Conservation (phyloP, 2,113 vertebrate species). For the Scatophagus argus region DNA sequence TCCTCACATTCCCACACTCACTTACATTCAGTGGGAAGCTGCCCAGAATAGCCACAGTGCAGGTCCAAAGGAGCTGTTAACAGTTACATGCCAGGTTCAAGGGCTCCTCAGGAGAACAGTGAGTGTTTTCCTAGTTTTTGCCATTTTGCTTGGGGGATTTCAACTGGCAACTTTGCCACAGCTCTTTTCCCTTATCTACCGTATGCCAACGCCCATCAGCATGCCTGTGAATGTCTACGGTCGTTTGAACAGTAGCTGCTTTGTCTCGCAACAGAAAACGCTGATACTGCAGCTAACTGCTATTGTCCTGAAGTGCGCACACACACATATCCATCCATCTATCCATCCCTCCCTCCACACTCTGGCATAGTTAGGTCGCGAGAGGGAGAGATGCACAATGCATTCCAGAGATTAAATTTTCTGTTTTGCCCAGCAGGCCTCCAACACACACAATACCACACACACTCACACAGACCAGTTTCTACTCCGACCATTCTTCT, state of each 20-base stretch:
- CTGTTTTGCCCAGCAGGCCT: slow-evolving; percentile 60
- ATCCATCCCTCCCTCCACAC: slow-evolving; percentile 47
- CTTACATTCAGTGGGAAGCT: slow-evolving; percentile 12
- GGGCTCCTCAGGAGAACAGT: neutral
- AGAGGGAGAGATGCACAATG: slow-evolving; percentile 75
- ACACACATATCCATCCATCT: slow-evolving; percentile 25
- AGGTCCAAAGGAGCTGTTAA: slow-evolving; percentile 18
- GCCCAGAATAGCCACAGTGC: slow-evolving; percentile 29
- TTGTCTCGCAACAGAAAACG: slow-evolving; percentile 77
- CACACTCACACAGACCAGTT: slow-evolving; percentile 11
- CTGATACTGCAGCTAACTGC: slow-evolving; percentile 74
- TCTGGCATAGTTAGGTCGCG: slow-evolving; percentile 56
- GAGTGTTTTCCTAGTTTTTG: neutral
- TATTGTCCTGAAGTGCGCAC: slow-evolving; percentile 67
- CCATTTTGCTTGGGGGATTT: slow-evolving; percentile 12
- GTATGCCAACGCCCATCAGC: slow-evolving; percentile 52
- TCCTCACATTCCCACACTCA: slow-evolving; percentile 42
- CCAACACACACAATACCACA: slow-evolving; percentile 28
- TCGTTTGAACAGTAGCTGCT: slow-evolving; percentile 73
- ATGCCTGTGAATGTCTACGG: slow-evolving; percentile 45
- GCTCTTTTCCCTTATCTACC: slow-evolving; percentile 37
- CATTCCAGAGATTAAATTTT: slow-evolving; percentile 80
- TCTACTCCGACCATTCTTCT: neutral
- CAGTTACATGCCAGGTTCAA: slow-evolving; percentile 20
- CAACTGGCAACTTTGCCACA: slow-evolving; percentile 1